phyloP scores from a whole-genome alignment of 1,140 invertebrate genomes.

The Lerema accius region DNA sequence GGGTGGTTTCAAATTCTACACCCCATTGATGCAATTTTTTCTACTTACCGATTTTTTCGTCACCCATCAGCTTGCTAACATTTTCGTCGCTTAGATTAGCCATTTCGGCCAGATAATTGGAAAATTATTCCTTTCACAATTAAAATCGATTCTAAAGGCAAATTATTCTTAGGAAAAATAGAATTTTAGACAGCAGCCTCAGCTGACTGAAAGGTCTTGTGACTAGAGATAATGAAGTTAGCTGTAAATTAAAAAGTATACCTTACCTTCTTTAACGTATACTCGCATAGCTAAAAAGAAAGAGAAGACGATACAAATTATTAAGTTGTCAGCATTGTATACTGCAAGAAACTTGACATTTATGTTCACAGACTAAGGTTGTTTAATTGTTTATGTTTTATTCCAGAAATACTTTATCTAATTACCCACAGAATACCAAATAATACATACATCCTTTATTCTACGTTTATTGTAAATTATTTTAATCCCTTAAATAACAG shows the following conservation, averaged over 20 bases:
- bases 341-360: background rate
- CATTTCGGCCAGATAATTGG: slow-evolving; percentile 79
- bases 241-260: slow-evolving; percentile 40
- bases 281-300: slow-evolving; percentile 65
- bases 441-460: too few relatives aligned
- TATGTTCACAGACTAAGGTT: too few relatives aligned
- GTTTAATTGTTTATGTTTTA: too few relatives aligned
- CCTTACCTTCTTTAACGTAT: slow-evolving; percentile 75
- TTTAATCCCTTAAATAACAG: too few relatives aligned
- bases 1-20: slow-evolving; percentile 18
- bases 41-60: slow-evolving; percentile 91
- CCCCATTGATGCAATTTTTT: slow-evolving; percentile 15
- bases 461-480: too few relatives aligned
- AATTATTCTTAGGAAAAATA: slow-evolving; percentile 63
- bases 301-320: slow-evolving; percentile 59
- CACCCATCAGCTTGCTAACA: slow-evolving; percentile 89
- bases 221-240: slow-evolving; percentile 73
- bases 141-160: slow-evolving; percentile 53
- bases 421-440: too few relatives aligned
- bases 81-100: slow-evolving; percentile 81
- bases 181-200: slow-evolving; percentile 62
- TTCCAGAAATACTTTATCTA: too few relatives aligned
- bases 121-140: slow-evolving; percentile 52
- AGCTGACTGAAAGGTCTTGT: slow-evolving; percentile 84
- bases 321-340: slow-evolving; percentile 56